Evolutionary conservation across 1,140 invertebrate species (phyloP).

Genomic region (Drosophila tani): DNA sequence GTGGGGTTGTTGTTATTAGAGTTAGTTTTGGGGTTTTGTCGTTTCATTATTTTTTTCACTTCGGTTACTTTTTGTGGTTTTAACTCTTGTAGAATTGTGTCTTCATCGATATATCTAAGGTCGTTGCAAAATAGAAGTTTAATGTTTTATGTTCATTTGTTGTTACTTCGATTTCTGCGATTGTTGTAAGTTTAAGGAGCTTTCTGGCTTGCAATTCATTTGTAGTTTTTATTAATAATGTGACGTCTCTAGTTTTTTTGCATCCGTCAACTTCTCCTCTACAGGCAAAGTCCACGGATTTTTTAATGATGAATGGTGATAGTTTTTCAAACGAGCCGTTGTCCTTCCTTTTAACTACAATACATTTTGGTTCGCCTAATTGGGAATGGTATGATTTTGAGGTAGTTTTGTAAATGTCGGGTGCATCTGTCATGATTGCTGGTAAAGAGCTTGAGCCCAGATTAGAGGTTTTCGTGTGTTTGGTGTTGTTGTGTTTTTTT

Average conservation of each 20-base stretch:
- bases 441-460: constrained; percentile 3
- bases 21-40: too few species aligned
- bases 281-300: constrained; percentile 9
- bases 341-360: neutral
- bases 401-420: constrained; percentile 3
- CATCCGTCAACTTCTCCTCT: neutral
- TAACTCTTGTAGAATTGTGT: constrained; percentile 14
- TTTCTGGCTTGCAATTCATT: constrained; percentile 11
- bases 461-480: neutral
- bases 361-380: constrained; percentile 1
- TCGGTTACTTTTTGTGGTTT: constrained; percentile 18
- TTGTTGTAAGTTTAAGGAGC: constrained; percentile 5
- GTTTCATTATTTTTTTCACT: constrained; percentile 20
- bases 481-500: constrained; percentile 9
- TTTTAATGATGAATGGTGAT: constrained; percentile 4
- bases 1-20: constrained; percentile 2
- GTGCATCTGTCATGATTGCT: constrained; percentile 4
- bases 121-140: constrained; percentile 15
- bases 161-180: constrained; percentile 10
- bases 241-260: too few species aligned
- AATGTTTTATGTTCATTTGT: constrained; percentile 17
- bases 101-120: constrained; percentile 6
- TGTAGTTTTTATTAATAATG: constrained; percentile 11
- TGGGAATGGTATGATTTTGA: neutral
- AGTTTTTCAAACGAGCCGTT: neutral